Evolutionary conservation across 1,140 invertebrate species (phyloP), one percentile per base, ranked within the genome.

Genomic region (Hestina assimilis): DNA sequence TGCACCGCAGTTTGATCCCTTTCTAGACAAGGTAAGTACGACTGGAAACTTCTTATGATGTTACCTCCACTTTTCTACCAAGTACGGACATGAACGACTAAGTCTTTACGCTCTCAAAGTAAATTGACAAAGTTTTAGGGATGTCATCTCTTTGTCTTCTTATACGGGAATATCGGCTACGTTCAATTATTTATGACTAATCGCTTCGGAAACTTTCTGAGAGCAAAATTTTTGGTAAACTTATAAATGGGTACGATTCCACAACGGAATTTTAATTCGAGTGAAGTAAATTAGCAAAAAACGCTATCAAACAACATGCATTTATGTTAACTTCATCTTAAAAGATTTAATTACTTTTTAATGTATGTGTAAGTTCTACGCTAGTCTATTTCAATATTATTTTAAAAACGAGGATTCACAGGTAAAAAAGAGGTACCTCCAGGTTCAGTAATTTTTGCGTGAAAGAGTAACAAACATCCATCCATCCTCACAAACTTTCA

Each of bases 1-100:
- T 88, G 85, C 82, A 83, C 78, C 80, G 61, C 82, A 83, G 77
- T 85, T 83, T 85, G 83, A 88, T 88, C 82, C 82, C 73, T 79
- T 80, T 71, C 82, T 80, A 83, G 83, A 87, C 79, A 83, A 81
- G 72, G 81, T 83, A 88, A 86, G 83, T 84, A 83, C 78, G 67
- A 80, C 70, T 86, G 77, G 68, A 83, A 88, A 86, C 75, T 88
- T 86, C 81, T 69, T 72, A 75, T 76, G 74, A 82, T 72, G 79
- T 79, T 84, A 76, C 79, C 63, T 83, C 72, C 71, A 83, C 79
- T 84, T 87, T 83, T 79, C 76, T 72, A 70, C 73, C 64, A 64
- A 78, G 72, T 75, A 72, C 74, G 72, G 77, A 81, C 75, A 81
- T 79, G 66, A 77, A 79, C 69, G 67, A 69, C 73, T 70, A 76